These are phyloP conservation scores for Sphaeridia pumilis DNA, from an alignment of 2,888 invertebrate species.

Conservation along the genomic window DNA sequence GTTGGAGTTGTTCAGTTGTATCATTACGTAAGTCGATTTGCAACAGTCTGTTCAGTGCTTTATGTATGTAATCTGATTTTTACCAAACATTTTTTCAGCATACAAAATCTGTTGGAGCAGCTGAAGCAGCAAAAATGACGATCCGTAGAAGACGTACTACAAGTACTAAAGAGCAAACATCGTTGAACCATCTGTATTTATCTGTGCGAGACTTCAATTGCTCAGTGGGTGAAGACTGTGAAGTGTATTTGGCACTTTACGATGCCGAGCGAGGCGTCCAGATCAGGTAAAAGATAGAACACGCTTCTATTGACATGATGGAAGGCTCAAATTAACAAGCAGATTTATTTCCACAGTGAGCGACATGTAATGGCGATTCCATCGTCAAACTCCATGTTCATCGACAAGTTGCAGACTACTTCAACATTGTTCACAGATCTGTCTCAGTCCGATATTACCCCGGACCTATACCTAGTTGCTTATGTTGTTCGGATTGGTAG, in stretches of 20 bases:
- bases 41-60: no score
- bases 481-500: slow-evolving; percentile 82
- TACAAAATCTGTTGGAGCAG: slow-evolving; percentile 26
- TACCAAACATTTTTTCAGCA: no score
- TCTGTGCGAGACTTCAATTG: slow-evolving; percentile 81
- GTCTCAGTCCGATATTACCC: slow-evolving; percentile 69
- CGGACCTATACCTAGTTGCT: slow-evolving; percentile 76
- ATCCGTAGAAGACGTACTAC: slow-evolving; percentile 35
- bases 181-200: slow-evolving; percentile 70
- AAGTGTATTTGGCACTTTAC: slow-evolving; percentile 77
- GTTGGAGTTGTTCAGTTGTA: slow-evolving; percentile 82
- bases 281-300: slow-evolving; percentile 45
- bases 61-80: no score
- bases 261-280: slow-evolving; percentile 65
- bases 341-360: no score
- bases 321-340: no score
- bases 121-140: slow-evolving; percentile 45
- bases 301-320: no score
- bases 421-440: slow-evolving; percentile 50
- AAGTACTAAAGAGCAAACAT: neutral
- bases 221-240: slow-evolving; percentile 75
- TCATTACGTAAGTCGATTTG: slow-evolving; percentile 51
- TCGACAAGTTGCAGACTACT: slow-evolving; percentile 16
- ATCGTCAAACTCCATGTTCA: slow-evolving; percentile 14
- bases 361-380: slow-evolving; percentile 8